Conservation (phyloP, 2,888 invertebrate species). For the Tipula confusa region DNA sequence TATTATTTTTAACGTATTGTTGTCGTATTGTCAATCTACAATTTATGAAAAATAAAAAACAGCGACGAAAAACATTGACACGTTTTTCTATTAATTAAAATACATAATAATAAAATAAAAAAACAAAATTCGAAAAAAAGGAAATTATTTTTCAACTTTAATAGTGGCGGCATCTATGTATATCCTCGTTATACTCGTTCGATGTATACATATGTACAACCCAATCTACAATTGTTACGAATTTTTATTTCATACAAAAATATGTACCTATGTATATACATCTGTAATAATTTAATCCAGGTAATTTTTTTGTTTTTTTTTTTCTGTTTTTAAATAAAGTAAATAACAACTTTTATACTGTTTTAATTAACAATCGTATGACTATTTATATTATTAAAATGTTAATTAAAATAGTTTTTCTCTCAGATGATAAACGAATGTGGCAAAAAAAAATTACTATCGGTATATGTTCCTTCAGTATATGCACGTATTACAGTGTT, state of each 20-base stretch:
- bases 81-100: conserved; percentile 21
- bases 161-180: too few relatives aligned
- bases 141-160: conserved; percentile 3
- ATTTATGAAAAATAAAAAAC: not conserved
- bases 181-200: not conserved
- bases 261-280: not conserved
- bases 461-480: too few relatives aligned
- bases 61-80: not conserved
- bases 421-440: conserved; percentile 8
- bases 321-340: conserved; percentile 6
- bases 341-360: conserved; percentile 3
- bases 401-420: conserved; percentile 20
- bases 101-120: too few relatives aligned
- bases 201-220: not conserved
- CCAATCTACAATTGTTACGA: not conserved
- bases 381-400: conserved; percentile 25
- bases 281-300: not conserved
- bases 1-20: not conserved
- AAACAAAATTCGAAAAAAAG: not conserved
- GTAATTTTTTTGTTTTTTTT: not conserved
- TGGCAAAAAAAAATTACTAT: not conserved
- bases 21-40: not conserved
- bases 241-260: not conserved
- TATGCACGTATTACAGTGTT: too few relatives aligned
- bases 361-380: conserved; percentile 25